Conservation (phyloP, 2,113 vertebrate species). For the Podiceps cristatus region DNA sequence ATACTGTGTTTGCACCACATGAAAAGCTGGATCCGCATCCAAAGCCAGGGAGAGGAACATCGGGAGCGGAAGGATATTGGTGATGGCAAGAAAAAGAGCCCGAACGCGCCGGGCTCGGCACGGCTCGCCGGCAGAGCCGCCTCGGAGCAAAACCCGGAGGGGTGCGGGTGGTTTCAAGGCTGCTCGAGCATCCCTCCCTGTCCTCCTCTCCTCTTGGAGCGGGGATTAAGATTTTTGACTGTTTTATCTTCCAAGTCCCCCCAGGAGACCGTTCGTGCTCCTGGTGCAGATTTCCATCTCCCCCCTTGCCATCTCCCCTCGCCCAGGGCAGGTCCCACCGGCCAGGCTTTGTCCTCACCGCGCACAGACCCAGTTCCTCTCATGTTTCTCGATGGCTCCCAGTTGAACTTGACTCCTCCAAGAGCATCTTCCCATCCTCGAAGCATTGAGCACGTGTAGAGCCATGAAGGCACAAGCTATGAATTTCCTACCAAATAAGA, state of each 20-base stretch:
- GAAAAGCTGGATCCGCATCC: constrained; percentile 20
- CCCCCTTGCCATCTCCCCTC: neutral
- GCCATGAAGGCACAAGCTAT: fast-evolving
- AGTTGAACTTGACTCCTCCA: neutral
- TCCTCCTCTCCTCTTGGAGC: neutral
- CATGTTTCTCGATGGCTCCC: neutral
- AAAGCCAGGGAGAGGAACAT: neutral
- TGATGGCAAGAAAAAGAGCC: neutral
- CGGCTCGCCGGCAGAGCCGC: neutral
- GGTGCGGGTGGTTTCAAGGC: neutral
- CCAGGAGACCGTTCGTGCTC: fast-evolving
- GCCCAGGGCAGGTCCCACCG: fast-evolving
- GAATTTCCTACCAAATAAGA: neutral
- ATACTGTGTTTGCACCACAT: constrained; percentile 36
- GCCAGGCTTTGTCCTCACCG: neutral
- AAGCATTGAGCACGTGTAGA: neutral
- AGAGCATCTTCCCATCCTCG: neutral
- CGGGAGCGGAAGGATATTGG: neutral
- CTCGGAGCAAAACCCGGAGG: neutral
- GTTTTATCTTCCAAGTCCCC: neutral
- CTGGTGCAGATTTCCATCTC: neutral
- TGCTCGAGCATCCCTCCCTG: neutral
- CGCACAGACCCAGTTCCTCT: neutral
- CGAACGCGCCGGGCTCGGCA: neutral
- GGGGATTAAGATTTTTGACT: neutral